Evolutionary conservation across 2,797 vertebrate species (phyloP).

Genomic region (Pseudomugil tenellus): DNA sequence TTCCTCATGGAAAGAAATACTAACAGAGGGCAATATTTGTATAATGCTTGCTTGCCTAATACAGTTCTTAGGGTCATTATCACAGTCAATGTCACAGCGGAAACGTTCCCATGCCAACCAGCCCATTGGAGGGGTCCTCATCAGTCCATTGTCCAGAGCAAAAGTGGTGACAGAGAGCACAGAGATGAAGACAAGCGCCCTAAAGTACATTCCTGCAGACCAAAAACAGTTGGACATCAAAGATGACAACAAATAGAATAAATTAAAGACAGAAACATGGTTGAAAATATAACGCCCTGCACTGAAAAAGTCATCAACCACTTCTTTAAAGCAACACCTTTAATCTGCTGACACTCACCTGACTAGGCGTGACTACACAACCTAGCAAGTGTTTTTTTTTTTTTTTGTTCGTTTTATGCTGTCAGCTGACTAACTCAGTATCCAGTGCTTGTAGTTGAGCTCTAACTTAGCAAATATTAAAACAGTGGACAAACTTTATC

Average conservation of each 20-base stretch:
- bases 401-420: constrained; percentile 39
- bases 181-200: constrained; percentile 43
- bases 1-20: not conserved
- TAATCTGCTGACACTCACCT: constrained; percentile 20
- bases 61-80: constrained; percentile 88
- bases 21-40: not conserved
- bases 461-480: not conserved
- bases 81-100: constrained; percentile 90
- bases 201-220: constrained; percentile 61
- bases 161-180: constrained; percentile 50
- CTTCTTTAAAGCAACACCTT: not conserved
- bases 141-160: constrained; percentile 90
- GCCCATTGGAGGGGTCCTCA: constrained; percentile 92
- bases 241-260: not conserved
- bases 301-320: not conserved
- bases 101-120: constrained; percentile 96
- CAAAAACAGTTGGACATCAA: not conserved
- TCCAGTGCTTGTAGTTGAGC: accelerated
- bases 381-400: constrained; percentile 17
- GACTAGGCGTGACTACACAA: constrained; percentile 47
- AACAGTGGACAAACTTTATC: not conserved
- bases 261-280: not conserved
- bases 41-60: constrained; percentile 82
- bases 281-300: not conserved
- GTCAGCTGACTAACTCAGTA: constrained; percentile 1